phyloP scores from a whole-genome alignment of 1,140 invertebrate genomes.

The Diprion similis region DNA sequence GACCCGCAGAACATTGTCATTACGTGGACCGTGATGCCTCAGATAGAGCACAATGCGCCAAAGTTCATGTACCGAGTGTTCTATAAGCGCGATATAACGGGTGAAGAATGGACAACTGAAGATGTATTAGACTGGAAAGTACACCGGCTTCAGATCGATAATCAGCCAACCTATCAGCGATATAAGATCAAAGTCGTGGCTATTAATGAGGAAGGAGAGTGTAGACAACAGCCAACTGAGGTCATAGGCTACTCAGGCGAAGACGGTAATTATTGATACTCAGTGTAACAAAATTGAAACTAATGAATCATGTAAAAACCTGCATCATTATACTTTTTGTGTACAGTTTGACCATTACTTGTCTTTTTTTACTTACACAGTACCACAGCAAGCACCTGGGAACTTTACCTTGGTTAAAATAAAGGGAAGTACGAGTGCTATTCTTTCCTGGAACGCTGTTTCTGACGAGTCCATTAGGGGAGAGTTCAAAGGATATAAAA shows the following conservation, averaged over 20 bases:
- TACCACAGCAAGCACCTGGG: slow-evolving; percentile 78
- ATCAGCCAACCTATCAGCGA: slow-evolving; percentile 89
- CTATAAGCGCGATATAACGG: slow-evolving; percentile 82
- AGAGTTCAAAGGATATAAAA: slow-evolving; percentile 96
- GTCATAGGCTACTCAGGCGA: slow-evolving; percentile 94
- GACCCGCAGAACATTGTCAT: slow-evolving; percentile 92
- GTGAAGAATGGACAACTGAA: slow-evolving; percentile 72
- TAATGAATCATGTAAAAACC: background rate
- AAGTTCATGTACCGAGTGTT: slow-evolving; percentile 91
- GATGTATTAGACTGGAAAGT: slow-evolving; percentile 82
- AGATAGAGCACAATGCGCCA: slow-evolving; percentile 95
- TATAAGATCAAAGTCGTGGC: slow-evolving; percentile 94
- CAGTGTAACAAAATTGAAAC: background rate
- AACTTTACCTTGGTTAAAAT: slow-evolving; percentile 85
- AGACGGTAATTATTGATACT: slow-evolving; percentile 67
- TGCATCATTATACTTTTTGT: slow-evolving; percentile 8
- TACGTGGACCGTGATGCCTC: slow-evolving; percentile 94
- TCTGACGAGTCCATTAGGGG: slow-evolving; percentile 78
- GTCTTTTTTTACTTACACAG: slow-evolving; percentile 52
- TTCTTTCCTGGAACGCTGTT: slow-evolving; percentile 87
- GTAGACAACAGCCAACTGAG: slow-evolving; percentile 81
- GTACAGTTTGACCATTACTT: slow-evolving; percentile 1
- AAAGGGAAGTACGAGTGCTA: slow-evolving; percentile 75
- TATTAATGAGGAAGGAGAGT: slow-evolving; percentile 88
- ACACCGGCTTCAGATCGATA: slow-evolving; percentile 72